phyloP scores from a whole-genome alignment of 53 echinoderm and acorn worm species.

The Holothuria leucospilota region DNA sequence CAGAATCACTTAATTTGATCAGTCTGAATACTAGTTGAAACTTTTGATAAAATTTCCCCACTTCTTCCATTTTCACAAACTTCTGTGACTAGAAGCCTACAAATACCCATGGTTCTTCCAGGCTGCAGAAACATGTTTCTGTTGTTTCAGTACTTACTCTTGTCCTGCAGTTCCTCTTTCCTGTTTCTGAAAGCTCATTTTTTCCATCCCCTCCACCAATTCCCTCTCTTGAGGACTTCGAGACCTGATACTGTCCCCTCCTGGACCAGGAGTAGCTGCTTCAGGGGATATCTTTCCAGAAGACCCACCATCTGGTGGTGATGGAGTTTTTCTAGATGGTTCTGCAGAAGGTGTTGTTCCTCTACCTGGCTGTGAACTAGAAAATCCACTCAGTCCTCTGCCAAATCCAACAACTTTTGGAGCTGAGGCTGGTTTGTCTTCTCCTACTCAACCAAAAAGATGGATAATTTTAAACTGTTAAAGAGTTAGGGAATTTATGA shows the following conservation, averaged over 20 bases:
- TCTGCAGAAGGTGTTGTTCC: background rate
- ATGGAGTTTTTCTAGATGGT: conserved; percentile 20
- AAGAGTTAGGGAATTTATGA: too few relatives aligned
- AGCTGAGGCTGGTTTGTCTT: background rate
- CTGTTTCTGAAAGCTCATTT: conserved; percentile 20
- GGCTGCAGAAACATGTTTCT: too few relatives aligned
- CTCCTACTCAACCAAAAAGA: too few relatives aligned
- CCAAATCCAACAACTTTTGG: conserved; percentile 34
- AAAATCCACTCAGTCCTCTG: conserved; percentile 4
- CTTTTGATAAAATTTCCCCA: too few relatives aligned
- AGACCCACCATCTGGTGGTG: conserved; percentile 7
- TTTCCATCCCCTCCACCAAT: background rate
- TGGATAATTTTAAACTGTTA: too few relatives aligned
- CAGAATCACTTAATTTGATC: too few relatives aligned
- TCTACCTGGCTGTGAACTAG: background rate
- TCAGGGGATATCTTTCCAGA: background rate
- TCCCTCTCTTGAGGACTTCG: background rate
- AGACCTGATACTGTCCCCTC: background rate
- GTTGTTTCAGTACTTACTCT: conserved; percentile 64
- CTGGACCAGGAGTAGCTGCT: conserved; percentile 9
- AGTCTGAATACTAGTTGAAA: too few relatives aligned
- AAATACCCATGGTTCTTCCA: too few relatives aligned
- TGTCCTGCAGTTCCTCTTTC: conserved; percentile 65
- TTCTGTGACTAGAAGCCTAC: too few relatives aligned
- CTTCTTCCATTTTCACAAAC: too few relatives aligned